Evolutionary conservation across 2,113 vertebrate genomes (phyloP), one percentile per base, ranked within the genome.

Genomic region (Psittacula cyanocephala): DNA sequence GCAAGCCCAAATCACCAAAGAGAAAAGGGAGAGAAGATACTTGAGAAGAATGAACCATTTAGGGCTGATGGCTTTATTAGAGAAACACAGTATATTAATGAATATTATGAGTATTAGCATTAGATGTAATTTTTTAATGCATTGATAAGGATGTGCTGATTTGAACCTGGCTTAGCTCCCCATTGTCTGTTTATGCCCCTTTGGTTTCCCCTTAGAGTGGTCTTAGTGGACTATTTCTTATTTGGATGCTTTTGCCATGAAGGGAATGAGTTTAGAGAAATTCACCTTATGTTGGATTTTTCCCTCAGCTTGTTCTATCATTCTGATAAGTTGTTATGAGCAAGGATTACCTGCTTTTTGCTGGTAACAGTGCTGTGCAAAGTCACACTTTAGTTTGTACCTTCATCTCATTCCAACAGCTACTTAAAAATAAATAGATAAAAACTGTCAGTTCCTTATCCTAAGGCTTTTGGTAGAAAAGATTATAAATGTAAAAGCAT

Each of bases 391-490:
- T 13, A 13, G 49, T 90, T 93, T 91, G 23, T 62, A 70, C 62
- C 19, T 81, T 83, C 25, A 29, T 84, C 43, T 89, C 25, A 18
- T 84, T 93, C 68, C 43, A 70, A 49, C 60, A 83, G 22, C 41
- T 91, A 46, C 67, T 92, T 69, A 83, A 86, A 92, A 91, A 87
- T 53, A 91, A 86, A 75, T 52, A 31, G 33, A 37, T 39, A 57
- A 71, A 90, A 37, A 6, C 28, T 49, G 59, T 44, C 3, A 17
- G 68, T 95, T 96, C 22, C 60, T 81, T 89, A 46, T 78, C 31
- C n/a, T 29, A 31, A 63, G 37, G 50, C 47, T 86, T 92, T 91
- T 83, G 41, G 55, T 81, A n/a, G 53, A 46, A 75, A 79, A 55
- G 28, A 67, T 70, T 70, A 44, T 63, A 84, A 78, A 86, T 41